Evolutionary conservation across 2,113 vertebrate genomes (phyloP), one percentile per base, ranked within the genome.

Genomic region (Scatophagus argus): DNA sequence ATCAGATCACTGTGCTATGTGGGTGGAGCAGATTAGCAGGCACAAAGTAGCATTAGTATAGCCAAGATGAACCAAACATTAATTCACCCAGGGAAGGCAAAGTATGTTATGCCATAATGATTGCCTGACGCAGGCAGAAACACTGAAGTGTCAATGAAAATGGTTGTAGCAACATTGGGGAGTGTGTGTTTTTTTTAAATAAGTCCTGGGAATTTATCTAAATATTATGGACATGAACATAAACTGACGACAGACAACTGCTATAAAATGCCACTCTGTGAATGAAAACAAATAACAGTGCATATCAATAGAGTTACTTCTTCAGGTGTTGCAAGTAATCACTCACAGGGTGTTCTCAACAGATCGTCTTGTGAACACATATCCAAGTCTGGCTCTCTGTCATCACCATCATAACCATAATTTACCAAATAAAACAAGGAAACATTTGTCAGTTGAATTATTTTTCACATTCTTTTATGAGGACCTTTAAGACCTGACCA

Each of bases 31-130:
- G 8, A 39, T 12, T 49, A 19, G 19, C 9, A 12, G 9, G 43
- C 54, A 31, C 6, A 32, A 2, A 55, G 12, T 12, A 61, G n/a
- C n/a, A n/a, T n/a, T n/a, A 39, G 58, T 77, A 31, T 11, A 54
- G 65, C 27, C 39, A 56, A 46, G 62, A 81, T 19, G 8, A 59
- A 9, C 9, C 27, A 75, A 63, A 29, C 23, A 62, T 39, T 39
- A 3, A 65, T 58, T 58, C 21, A 27, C 12, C 8, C 6, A 38
- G 47, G 69, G 80, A 65, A 88, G n/a, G n/a, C n/a, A n/a, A n/a
- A n/a, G n/a, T n/a, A 77, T 85, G 25, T 76, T 46, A 64, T 23
- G 29, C 62, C 8, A 58, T 52, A n/a, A n/a, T n/a, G n/a, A n/a
- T 21, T 68, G 43, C 7, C 19, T 65, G 52, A 74, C 41, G 65